phyloP scores from a whole-genome alignment of 2,888 invertebrate species.

The Brachypalpus laphriformis region DNA sequence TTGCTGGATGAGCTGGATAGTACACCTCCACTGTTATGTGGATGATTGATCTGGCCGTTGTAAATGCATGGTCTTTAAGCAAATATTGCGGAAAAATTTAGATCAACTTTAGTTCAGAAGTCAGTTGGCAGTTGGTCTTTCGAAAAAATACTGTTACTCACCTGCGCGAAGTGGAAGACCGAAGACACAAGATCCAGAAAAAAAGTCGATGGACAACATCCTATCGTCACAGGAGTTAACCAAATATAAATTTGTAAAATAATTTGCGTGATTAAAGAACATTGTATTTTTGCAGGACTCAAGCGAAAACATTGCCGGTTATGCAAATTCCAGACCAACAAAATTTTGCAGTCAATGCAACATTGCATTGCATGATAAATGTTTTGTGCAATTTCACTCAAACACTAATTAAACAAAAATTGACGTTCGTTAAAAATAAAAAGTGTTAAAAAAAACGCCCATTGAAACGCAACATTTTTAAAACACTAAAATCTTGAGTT shows the following conservation, averaged over 20 bases:
- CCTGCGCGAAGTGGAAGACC: not conserved
- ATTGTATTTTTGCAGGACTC: not conserved
- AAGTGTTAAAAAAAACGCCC: not conserved
- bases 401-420: not conserved
- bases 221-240: not conserved
- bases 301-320: not conserved
- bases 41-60: not conserved
- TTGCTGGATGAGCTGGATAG: not conserved
- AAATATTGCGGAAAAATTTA: too few relatives aligned
- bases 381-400: not conserved
- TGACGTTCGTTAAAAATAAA: not conserved
- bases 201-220: not conserved
- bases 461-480: not conserved
- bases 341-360: not conserved
- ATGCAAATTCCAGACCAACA: not conserved
- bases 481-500: not conserved
- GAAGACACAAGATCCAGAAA: not conserved
- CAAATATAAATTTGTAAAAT: too few relatives aligned
- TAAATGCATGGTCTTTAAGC: not conserved
- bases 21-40: conserved; percentile 1
- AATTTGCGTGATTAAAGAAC: too few relatives aligned
- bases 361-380: not conserved
- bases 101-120: not conserved
- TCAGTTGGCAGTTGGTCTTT: not conserved
- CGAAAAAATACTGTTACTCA: not conserved